phyloP scores from a whole-genome alignment of 2,888 invertebrate species.

The Hermaeophaga mercurialis region DNA sequence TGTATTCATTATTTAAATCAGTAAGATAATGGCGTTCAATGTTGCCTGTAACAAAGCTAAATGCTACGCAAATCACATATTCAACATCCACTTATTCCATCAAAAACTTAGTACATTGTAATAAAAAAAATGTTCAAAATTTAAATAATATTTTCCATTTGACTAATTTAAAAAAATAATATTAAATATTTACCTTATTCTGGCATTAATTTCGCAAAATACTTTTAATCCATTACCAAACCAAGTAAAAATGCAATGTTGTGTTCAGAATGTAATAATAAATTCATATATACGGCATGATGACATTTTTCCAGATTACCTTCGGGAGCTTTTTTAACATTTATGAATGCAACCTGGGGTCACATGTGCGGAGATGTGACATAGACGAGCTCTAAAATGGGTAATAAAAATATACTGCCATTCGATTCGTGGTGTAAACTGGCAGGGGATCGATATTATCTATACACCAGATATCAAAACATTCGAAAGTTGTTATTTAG shows the following conservation, averaged over 20 bases:
- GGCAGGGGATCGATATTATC: conserved; percentile 52
- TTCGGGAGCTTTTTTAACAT: conserved; percentile 51
- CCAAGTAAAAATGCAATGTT: conserved; percentile 13
- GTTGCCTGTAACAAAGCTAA: too few species aligned
- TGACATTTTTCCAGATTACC: conserved; percentile 52
- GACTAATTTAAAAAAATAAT: too few species aligned
- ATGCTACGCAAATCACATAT: too few species aligned
- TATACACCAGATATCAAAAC: conserved; percentile 54
- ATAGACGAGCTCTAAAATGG: conserved; percentile 54
- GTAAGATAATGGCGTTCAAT: too few species aligned
- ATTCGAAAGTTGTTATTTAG: conserved; percentile 55
- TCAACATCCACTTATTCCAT: too few species aligned
- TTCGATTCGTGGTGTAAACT: conserved; percentile 49
- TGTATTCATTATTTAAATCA: too few species aligned
- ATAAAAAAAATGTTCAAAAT: too few species aligned
- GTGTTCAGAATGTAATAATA: conserved; percentile 35
- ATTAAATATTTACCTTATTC: too few species aligned
- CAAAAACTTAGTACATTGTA: too few species aligned
- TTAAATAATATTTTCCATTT: too few species aligned
- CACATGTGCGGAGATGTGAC: conserved; percentile 53
- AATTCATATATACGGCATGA: conserved; percentile 45
- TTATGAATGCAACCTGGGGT: conserved; percentile 53
- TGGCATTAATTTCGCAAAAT: conserved; percentile 5
- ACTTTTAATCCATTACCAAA: not conserved
- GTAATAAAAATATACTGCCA: conserved; percentile 57